Base-by-base conservation (phyloP, 2,797 vertebrate genomes). In the Cynodonichthys magdalenae region DNA sequence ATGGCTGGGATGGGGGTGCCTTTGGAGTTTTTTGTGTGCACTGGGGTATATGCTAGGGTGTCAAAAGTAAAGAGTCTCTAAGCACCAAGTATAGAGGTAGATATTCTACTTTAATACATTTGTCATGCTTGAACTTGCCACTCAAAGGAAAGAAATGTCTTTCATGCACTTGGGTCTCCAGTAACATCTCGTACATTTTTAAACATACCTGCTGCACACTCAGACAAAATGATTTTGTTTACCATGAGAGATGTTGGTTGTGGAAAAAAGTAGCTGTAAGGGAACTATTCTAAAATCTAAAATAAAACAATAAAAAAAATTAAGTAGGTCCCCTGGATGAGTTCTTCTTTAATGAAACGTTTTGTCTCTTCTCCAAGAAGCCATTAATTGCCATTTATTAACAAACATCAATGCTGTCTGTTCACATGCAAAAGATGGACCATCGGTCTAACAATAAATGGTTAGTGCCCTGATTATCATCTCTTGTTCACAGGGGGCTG, bases 201-300 rank as follows among this genome's bases (percentile, higher is more conserved):
- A 36, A 54, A 61, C 36, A 58, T 51, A 48, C 39, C 58, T 46
- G 58, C 8, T 42, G 62, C 12, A 28, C 18, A 2, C 19, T 63
- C 11, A 59, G 54, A 58, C 27, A 41, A 19, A 70, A 57, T 15
- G 28, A 60, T 36, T 59, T 34, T 7, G 20, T 65, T 66, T 59
- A 46, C 72, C 17, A 27, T 4, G 20, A 57, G 31, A 71, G 46
- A 15, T 63, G 65, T 63, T 62, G 66, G 47, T 36, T 24, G 54
- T 66, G 59, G 66, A 53, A 42, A 65, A 71, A 76, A 81, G 81
- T 67, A 80, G 66, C 70, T 82, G 65, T 73, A 75, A 85, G 78
- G 81, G 66, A 79, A 84, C 71, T 79, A 80, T 85, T 90, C 79
- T 86, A 61, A 66, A 24, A n/a, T n/a, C n/a, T n/a, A n/a, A n/a